phyloP scores from a whole-genome alignment of 1,140 invertebrate species.

The Alviniconcha marisindica region DNA sequence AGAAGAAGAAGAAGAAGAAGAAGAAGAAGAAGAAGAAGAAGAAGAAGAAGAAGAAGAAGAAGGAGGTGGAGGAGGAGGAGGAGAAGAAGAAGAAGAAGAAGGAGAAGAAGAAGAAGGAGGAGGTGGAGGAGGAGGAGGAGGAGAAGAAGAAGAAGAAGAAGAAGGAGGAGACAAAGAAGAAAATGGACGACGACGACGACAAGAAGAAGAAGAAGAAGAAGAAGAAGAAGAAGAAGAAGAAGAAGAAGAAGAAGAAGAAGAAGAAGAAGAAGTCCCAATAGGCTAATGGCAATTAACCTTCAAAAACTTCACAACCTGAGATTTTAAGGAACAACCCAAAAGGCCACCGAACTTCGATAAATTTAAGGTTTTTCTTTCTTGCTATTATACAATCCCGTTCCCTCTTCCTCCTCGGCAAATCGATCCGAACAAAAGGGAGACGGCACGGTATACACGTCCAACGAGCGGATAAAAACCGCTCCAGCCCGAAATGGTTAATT shows the following conservation, averaged over 20 bases:
- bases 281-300: too few species aligned
- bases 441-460: neutral
- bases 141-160: too few species aligned
- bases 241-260: neutral
- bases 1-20: neutral
- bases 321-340: too few species aligned
- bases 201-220: neutral
- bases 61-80: neutral
- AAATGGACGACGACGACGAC: neutral
- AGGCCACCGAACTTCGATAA: too few species aligned
- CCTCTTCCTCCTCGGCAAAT: too few species aligned
- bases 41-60: neutral
- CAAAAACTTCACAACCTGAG: too few species aligned
- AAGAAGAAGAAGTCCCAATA: neutral
- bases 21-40: neutral
- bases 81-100: neutral
- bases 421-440: neutral
- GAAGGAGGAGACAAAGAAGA: too few species aligned
- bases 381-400: too few species aligned
- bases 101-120: too few species aligned
- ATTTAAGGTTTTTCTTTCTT: too few species aligned
- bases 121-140: too few species aligned
- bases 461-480: neutral
- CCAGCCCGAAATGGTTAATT: constrained; percentile 3
- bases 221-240: constrained; percentile 14